phyloP scores from a whole-genome alignment of 2,797 vertebrate genomes.

The Loriculus beryllinus region DNA sequence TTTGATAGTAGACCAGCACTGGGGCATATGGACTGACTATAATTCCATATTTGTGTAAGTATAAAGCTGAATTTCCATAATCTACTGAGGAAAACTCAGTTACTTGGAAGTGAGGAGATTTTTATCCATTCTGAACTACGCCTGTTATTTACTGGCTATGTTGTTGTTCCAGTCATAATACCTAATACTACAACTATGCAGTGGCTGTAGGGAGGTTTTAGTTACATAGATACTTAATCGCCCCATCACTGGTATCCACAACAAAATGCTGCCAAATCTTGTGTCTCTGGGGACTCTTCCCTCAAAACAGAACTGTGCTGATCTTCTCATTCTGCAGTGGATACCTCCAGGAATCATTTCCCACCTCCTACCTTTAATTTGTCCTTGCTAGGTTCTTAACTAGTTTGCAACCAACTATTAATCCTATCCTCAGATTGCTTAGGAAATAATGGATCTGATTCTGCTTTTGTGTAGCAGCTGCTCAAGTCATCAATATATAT shows the following conservation, averaged over 20 bases:
- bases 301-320: not conserved
- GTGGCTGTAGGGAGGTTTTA: not conserved
- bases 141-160: not conserved
- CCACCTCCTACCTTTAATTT: not conserved
- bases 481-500: not conserved
- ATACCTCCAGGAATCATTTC: not conserved
- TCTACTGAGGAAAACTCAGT: not conserved
- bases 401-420: not conserved
- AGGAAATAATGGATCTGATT: not conserved
- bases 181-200: not conserved
- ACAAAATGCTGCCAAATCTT: not conserved
- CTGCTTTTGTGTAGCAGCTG: not conserved
- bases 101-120: not conserved
- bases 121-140: not conserved
- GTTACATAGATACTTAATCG: not conserved
- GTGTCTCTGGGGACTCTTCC: not conserved
- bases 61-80: not conserved
- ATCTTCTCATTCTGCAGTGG: not conserved
- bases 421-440: not conserved
- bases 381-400: not conserved
- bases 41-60: not conserved
- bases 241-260: not conserved
- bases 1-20: not conserved
- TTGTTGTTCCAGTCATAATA: not conserved
- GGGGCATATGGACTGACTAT: not conserved